Evolutionary conservation across 2,888 invertebrate genomes (phyloP), one percentile per base, ranked within the genome.

Genomic region (Drosophila parthenogenetica): DNA sequence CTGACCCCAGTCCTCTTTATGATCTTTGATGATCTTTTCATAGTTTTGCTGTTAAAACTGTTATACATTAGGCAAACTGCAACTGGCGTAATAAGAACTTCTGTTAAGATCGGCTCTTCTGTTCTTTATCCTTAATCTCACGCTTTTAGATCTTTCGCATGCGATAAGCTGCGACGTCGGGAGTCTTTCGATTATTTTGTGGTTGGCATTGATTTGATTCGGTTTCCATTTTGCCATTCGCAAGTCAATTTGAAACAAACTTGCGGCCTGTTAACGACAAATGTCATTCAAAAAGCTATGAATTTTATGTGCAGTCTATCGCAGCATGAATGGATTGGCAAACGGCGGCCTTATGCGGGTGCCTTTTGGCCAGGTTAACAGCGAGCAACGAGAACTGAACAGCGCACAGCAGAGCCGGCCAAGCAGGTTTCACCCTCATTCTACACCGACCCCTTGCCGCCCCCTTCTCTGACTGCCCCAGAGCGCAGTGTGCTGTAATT

Each of bases 201-300:
- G 67, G 54, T 63, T 60, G 40, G 48, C 46, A 60, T 67, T 73
- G 48, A 32, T 53, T 71, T 53, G 67, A 63, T 62, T 70, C 65
- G 40, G 17, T 45, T 62, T 49, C 63, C 13, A 39, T 46, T 25
- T 53, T 35, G 25, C 50, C 59, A 45, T 58, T 65, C 68, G 7
- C 77, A 53, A 69, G 60, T 59, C 74, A 69, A 69, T 81, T 73
- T 73, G 68, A 78, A 69, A 69, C 79, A 79, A 85, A 85, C 82
- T 87, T 78, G 89, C 64, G 73, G 81, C 63, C 76, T 60, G 64
- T 87, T 82, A 81, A 85, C 87, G 79, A 87, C 83, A 87, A 87
- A 87, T 77, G 87, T 72, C 87, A 87, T 85, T 87, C 88, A 73
- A 68, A 79, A 69, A 77, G 79, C 82, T 54, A 81, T 84, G 82